Evolutionary conservation across 2,113 vertebrate genomes (phyloP).

Genomic region (Saguinus imperator): DNA sequence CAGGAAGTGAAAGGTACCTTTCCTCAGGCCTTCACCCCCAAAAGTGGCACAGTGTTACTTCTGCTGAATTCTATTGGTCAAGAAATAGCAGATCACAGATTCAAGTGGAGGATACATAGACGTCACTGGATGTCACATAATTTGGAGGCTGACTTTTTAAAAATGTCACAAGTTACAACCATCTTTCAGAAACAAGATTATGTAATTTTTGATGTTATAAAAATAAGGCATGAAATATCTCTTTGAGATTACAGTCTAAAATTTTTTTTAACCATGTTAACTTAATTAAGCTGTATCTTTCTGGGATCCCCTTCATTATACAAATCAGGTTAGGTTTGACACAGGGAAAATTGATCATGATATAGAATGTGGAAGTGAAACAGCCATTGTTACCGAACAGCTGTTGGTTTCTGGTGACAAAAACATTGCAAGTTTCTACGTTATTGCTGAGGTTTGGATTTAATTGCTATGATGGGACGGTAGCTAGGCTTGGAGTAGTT

Average conservation of each 20-base stretch:
- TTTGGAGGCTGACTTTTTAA: background rate
- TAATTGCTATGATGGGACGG: background rate
- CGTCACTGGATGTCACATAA: background rate
- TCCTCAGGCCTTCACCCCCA: background rate
- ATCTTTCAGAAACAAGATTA: background rate
- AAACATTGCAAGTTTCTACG: background rate
- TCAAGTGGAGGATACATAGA: background rate
- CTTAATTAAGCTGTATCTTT: background rate
- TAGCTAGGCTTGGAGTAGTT: background rate
- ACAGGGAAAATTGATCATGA: background rate
- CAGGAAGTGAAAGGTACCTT: background rate
- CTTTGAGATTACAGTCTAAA: background rate
- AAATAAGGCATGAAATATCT: background rate
- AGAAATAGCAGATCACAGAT: background rate
- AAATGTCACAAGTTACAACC: background rate
- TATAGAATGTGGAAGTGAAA: background rate
- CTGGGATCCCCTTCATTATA: background rate
- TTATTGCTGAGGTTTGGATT: background rate
- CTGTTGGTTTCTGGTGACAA: background rate
- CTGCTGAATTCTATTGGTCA: background rate
- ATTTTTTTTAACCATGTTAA: background rate
- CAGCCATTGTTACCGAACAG: background rate
- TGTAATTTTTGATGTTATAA: background rate
- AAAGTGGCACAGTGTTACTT: background rate
- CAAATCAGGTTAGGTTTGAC: background rate